Evolutionary conservation across 2,113 vertebrate genomes (phyloP), one percentile per base, ranked within the genome.

Genomic region (Theropithecus gelada): DNA sequence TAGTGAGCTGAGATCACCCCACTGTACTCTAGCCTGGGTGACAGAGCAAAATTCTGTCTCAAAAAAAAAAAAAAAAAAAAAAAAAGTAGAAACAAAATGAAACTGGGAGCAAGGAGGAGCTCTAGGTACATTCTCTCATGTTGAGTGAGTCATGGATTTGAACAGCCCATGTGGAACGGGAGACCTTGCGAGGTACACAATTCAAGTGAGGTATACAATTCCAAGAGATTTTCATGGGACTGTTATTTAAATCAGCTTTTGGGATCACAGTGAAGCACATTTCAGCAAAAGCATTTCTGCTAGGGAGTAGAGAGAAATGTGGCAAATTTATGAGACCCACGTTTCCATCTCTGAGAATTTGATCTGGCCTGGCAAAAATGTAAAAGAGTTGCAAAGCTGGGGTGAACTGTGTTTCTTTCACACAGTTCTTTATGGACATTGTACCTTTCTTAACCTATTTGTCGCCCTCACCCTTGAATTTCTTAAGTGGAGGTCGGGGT

Each of bases 331-430:
- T 79, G 91, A 87, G 70, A 59, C 27, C 61, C 59, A 78, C 30
- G 40, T 93, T 91, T 97, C 70, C 38, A 14, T 61, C 64, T 91
- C 43, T 70, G 55, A 35, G 68, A 52, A 92, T 87, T 81, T 83
- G 68, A 83, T 88, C 68, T 2, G 2, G 17, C 76, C 40, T 75
- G 45, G 32, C 27, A 55, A 78, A 32, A 88, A 79, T 83, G 52
- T 50, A 73, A n/a, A 76, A 45, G 7, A 30, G 5, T 68, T 82
- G 66, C 27, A 43, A 93, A 84, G 78, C 48, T 32, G 17, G 6
- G 45, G 66, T 68, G 57, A 72, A 38, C 11, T 70, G 13, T 6
- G 22, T 91, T 87, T 86, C 81, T 68, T 57, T 81, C 40, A 27
- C 30, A 57, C 30, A 57, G 45, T 72, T 88, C 14, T 79, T 61